Percentiles rank a stretch among this genome's conserved stretches.
phyloP scores from a whole-genome alignment of 2,113 vertebrate genomes.

The Zosterops lateralis region DNA sequence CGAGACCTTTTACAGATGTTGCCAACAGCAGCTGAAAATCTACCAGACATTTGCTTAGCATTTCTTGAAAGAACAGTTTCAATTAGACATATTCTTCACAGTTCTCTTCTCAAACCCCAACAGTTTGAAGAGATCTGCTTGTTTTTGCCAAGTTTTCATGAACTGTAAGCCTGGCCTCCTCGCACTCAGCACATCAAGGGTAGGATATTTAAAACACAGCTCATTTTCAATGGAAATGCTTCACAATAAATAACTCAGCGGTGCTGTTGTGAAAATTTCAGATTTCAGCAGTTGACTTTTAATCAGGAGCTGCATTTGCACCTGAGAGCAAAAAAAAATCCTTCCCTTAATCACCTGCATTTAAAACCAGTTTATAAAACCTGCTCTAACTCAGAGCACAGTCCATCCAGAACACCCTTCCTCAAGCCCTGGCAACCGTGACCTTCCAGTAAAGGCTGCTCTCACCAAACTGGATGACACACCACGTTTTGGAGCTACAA shows the following conservation, averaged over 20 bases:
- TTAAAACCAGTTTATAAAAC: not conserved
- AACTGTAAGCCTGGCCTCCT: not conserved
- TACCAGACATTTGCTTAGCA: not conserved
- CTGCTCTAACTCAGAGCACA: not conserved
- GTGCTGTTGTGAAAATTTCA: not conserved
- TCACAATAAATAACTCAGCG: not conserved
- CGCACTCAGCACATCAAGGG: not conserved
- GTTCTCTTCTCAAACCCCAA: slow-evolving; percentile 5
- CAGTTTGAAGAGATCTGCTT: slow-evolving; percentile 37
- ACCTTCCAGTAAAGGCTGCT: not conserved
- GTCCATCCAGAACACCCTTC: not conserved
- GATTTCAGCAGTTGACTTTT: not conserved
- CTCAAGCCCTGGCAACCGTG: not conserved
- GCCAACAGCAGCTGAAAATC: slow-evolving; percentile 1
- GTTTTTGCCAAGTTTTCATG: not conserved
- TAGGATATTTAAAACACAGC: not conserved
- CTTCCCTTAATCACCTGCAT: not conserved
- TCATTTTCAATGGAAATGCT: not conserved
- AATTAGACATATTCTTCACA: not conserved
- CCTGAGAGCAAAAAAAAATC: not conserved
- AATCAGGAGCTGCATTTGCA: not conserved
- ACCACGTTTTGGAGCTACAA: not conserved
- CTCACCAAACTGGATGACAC: not conserved
- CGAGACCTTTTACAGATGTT: not conserved
- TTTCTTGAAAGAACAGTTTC: not conserved